phyloP scores from a whole-genome alignment of 64 coral and sea anemone genomes.

The Hydrozoanthus tunicans region DNA sequence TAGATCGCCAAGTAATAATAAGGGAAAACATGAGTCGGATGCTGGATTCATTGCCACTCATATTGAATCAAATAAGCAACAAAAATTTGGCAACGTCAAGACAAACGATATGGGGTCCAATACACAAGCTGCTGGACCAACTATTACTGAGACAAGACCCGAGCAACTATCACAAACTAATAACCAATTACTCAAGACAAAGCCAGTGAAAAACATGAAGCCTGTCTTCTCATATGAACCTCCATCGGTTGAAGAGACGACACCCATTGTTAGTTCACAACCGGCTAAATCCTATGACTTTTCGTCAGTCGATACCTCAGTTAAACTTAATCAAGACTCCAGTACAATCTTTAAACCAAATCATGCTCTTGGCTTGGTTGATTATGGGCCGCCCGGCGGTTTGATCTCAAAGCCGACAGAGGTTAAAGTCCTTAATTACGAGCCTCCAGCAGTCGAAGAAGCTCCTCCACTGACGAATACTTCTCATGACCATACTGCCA shows the following conservation, averaged over 20 bases:
- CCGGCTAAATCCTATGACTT: neutral
- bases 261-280: conserved; percentile 7
- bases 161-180: neutral
- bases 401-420: conserved; percentile 28
- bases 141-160: neutral
- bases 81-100: neutral
- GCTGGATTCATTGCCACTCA: conserved; percentile 40
- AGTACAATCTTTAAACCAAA: conserved; percentile 42
- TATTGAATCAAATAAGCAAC: conserved; percentile 1
- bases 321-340: conserved; percentile 6
- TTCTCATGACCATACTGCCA: neutral
- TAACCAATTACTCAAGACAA: neutral
- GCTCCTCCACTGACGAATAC: conserved; percentile 10
- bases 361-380: conserved; percentile 10
- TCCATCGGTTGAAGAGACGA: conserved; percentile 35
- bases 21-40: neutral
- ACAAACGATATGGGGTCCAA: neutral
- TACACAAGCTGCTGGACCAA: neutral
- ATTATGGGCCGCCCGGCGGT: conserved; percentile 38
- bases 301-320: neutral
- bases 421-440: conserved; percentile 26
- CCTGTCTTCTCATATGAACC: conserved; percentile 20
- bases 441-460: conserved; percentile 49
- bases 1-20: neutral
- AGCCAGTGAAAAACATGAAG: neutral